Evolutionary conservation across 2,888 invertebrate species (phyloP).

Genomic region (Caenorhabditis japonica): DNA sequence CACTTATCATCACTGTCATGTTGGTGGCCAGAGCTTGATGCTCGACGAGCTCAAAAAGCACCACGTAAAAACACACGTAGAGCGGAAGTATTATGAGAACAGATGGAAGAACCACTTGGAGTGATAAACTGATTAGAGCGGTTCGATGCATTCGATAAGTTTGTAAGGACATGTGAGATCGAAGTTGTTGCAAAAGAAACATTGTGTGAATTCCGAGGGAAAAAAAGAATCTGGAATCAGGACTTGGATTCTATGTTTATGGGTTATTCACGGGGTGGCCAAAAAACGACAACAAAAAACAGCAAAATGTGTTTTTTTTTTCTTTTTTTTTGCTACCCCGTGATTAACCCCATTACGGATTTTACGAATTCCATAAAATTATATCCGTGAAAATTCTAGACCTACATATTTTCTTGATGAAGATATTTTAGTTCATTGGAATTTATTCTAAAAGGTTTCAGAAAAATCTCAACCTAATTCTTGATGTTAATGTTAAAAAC

Average conservation of each 20-base stretch:
- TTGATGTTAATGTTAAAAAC: not conserved
- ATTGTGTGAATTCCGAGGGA: conserved; percentile 4
- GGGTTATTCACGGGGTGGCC: too few relatives aligned
- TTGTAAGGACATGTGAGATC: conserved; percentile 10
- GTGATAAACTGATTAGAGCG: conserved; percentile 14
- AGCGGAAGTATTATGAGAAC: not conserved
- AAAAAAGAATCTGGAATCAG: not conserved
- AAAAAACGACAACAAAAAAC: too few relatives aligned
- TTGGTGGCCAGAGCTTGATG: not conserved
- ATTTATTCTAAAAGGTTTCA: too few relatives aligned
- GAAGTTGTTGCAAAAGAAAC: conserved; percentile 1
- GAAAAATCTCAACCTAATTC: not conserved
- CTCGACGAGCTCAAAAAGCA: not conserved
- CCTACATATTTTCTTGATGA: too few relatives aligned
- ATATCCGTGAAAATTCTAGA: too few relatives aligned
- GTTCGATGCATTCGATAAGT: conserved; percentile 24
- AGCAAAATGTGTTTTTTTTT: too few relatives aligned
- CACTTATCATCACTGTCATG: not conserved
- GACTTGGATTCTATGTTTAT: too few relatives aligned
- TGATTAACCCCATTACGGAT: too few relatives aligned
- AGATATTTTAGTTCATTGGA: too few relatives aligned
- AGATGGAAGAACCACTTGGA: conserved; percentile 2
- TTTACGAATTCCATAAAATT: too few relatives aligned
- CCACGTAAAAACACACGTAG: conserved; percentile 1
- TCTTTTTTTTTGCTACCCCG: too few relatives aligned